phyloP scores from a whole-genome alignment of 2,113 vertebrate genomes.

The Kryptolebias marmoratus region DNA sequence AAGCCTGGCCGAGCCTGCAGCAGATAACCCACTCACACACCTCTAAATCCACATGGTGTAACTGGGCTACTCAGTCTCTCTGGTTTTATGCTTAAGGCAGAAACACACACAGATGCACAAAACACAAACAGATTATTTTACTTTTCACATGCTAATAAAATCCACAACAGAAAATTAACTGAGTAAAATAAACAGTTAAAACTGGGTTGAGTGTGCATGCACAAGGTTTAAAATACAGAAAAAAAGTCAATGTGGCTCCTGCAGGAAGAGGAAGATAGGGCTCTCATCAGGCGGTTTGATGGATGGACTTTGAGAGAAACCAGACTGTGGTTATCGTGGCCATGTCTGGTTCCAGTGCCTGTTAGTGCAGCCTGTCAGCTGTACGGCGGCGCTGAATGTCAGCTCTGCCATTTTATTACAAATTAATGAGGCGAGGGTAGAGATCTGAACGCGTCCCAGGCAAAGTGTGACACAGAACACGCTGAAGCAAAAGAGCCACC shows the following conservation, averaged over 20 bases:
- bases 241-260: conserved; percentile 22
- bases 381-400: conserved; percentile 59
- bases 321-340: conserved; percentile 68
- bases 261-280: conserved; percentile 28
- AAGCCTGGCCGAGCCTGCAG: conserved; percentile 47
- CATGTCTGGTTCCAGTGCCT: conserved; percentile 73
- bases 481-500: conserved; percentile 14
- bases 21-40: conserved; percentile 56
- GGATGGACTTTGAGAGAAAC: conserved; percentile 64
- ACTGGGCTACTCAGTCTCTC: conserved; percentile 37
- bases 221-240: background rate
- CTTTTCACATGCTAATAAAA: conserved; percentile 36
- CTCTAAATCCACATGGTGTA: conserved; percentile 47
- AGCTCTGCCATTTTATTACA: conserved; percentile 70
- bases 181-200: conserved; percentile 18
- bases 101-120: conserved; percentile 39
- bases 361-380: conserved; percentile 74
- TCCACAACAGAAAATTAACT: background rate
- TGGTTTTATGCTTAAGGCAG: conserved; percentile 32
- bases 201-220: conserved; percentile 1
- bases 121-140: background rate
- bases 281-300: conserved; percentile 50
- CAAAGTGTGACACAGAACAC: conserved; percentile 59
- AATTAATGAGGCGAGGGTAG: conserved; percentile 70
- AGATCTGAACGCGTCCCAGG: conserved; percentile 40